Conservation (phyloP, 2,888 invertebrate genomes). For the Thelaira solivaga region DNA sequence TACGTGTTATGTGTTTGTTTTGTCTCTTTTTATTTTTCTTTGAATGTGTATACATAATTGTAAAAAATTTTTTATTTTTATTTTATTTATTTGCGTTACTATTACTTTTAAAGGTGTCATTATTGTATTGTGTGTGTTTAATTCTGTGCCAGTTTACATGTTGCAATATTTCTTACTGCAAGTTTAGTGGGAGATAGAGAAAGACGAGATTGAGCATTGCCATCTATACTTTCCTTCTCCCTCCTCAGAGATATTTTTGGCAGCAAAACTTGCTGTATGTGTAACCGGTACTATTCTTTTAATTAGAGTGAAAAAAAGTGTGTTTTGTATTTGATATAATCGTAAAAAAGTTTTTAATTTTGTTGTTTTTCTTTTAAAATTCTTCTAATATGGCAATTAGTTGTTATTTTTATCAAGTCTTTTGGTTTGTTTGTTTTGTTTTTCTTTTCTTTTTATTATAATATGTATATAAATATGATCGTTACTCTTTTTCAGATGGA, state of each 20-base stretch:
- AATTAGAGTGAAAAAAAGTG: conserved; percentile 26
- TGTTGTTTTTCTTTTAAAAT: conserved; percentile 39
- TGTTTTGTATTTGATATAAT: conserved; percentile 15
- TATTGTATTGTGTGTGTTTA: conserved; percentile 39
- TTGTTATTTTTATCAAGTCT: conserved; percentile 55
- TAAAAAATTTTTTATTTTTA: conserved; percentile 28
- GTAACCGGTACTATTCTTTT: no score
- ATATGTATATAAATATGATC: conserved; percentile 43
- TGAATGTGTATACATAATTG: conserved; percentile 50
- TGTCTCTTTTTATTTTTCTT: conserved; percentile 5
- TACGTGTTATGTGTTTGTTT: conserved; percentile 27
- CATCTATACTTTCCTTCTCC: no score
- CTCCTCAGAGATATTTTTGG: no score
- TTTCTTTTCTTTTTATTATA: no score
- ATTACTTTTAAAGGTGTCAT: conserved; percentile 23
- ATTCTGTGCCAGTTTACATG: no score
- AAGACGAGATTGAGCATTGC: no score
- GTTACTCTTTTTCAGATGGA: conserved; percentile 25
- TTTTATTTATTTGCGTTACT: conserved; percentile 20
- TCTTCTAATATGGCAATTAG: conserved; percentile 59
- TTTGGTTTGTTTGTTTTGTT: conserved; percentile 46
- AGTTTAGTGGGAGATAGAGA: no score
- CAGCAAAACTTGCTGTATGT: no score
- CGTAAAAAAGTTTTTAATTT: conserved; percentile 46
- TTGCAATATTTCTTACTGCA: no score